Evolutionary conservation across 2,888 invertebrate genomes (phyloP).

Genomic region (Chironomus tentans): DNA sequence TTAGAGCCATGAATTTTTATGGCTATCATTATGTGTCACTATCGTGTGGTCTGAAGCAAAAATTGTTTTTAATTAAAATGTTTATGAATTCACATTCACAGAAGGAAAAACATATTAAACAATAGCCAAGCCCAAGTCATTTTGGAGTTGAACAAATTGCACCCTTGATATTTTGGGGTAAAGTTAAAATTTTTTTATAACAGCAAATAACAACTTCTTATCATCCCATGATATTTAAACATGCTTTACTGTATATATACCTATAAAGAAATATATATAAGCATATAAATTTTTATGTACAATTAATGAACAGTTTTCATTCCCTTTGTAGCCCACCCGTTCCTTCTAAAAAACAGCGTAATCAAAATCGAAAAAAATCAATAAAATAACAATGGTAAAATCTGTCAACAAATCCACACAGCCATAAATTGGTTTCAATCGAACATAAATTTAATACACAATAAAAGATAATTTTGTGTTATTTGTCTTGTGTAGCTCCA

Average conservation of each 20-base stretch:
- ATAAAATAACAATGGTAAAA: background rate
- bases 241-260: too few relatives aligned
- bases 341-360: background rate
- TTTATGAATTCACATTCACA: background rate
- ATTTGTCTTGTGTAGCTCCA: background rate
- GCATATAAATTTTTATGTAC: too few relatives aligned
- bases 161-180: background rate
- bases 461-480: background rate
- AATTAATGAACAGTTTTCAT: too few relatives aligned
- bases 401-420: slow-evolving; percentile 1
- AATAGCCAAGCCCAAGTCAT: background rate
- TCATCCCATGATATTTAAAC: background rate
- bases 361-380: background rate
- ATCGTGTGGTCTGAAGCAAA: background rate
- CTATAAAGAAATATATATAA: too few relatives aligned
- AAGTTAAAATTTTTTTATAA: too few relatives aligned
- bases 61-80: background rate
- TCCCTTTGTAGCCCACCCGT: background rate
- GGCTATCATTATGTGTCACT: background rate
- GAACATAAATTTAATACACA: background rate
- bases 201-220: background rate
- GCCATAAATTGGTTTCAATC: background rate
- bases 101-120: too few relatives aligned
- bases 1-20: too few relatives aligned
- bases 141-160: background rate